Percentiles rank a stretch among this genome's conserved stretches.
Evolutionary conservation across 2,888 invertebrate genomes (phyloP).

Genomic region (Cephonodes hylas): DNA sequence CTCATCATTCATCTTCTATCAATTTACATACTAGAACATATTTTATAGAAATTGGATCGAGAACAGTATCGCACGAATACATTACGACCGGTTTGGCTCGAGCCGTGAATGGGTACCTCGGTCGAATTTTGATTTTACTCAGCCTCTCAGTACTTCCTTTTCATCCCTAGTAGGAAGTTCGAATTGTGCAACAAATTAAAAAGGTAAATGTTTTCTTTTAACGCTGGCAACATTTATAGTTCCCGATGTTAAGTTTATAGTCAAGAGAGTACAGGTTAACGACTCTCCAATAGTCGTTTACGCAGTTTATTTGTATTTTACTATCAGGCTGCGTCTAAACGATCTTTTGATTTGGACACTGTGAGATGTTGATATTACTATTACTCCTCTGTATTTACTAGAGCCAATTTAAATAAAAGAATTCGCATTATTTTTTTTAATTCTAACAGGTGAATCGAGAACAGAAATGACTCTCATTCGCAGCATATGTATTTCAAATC

Average conservation of each 20-base stretch:
- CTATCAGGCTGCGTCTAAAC: slow-evolving; percentile 36
- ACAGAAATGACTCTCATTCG: too few relatives aligned
- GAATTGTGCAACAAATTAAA: slow-evolving; percentile 25
- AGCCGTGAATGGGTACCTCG: slow-evolving; percentile 46
- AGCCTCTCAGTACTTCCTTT: slow-evolving; percentile 27
- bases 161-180: slow-evolving; percentile 20
- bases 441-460: too few relatives aligned
- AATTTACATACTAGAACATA: slow-evolving; percentile 39
- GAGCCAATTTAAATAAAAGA: background rate
- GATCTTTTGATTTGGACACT: slow-evolving; percentile 37
- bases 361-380: slow-evolving; percentile 22
- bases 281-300: slow-evolving; percentile 42
- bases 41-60: slow-evolving; percentile 36
- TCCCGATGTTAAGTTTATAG: slow-evolving; percentile 38
- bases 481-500: too few relatives aligned
- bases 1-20: slow-evolving; percentile 19
- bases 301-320: slow-evolving; percentile 53
- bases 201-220: slow-evolving; percentile 27
- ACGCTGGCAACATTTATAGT: slow-evolving; percentile 41
- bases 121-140: slow-evolving; percentile 33
- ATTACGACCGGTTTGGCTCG: slow-evolving; percentile 48
- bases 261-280: slow-evolving; percentile 49
- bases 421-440: background rate
- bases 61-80: slow-evolving; percentile 46
- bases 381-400: background rate